Conservation (phyloP, 2,113 vertebrate species). For the Montifringilla adamsi region DNA sequence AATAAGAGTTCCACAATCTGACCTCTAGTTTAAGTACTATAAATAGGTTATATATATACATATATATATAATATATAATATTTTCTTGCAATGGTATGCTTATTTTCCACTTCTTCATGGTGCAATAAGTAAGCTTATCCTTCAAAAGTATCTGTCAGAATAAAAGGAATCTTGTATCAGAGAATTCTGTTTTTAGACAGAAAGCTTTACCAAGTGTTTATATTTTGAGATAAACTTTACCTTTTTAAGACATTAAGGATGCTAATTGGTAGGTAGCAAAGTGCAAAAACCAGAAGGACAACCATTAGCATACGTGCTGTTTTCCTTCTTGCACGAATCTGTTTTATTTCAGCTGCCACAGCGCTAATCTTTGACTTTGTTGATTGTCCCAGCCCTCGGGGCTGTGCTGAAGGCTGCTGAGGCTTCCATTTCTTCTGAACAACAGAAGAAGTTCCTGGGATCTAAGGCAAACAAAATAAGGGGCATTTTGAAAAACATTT, state of each 20-base stretch:
- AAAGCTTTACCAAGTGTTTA: not conserved
- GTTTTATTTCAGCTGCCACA: constrained; percentile 93
- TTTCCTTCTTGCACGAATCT: constrained; percentile 88
- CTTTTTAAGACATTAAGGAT: constrained; percentile 96
- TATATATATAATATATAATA: not conserved
- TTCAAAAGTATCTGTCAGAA: not conserved
- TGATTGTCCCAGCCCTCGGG: constrained; percentile 71
- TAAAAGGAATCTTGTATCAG: not conserved
- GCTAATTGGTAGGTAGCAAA: constrained; percentile 97
- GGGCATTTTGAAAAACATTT: not conserved
- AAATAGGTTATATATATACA: not conserved
- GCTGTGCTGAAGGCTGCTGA: constrained; percentile 76
- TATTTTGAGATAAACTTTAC: constrained; percentile 68
- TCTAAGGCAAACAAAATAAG: constrained; percentile 72
- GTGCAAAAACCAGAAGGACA: constrained; percentile 91
- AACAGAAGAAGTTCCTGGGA: constrained; percentile 89
- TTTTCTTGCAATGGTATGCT: not conserved
- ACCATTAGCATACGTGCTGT: constrained; percentile 97
- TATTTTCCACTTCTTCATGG: not conserved
- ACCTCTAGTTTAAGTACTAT: not conserved
- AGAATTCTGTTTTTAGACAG: not conserved
- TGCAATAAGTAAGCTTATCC: not conserved
- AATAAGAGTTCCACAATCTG: not conserved
- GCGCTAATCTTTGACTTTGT: constrained; percentile 80
- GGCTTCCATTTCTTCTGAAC: constrained; percentile 90